Evolutionary conservation across 1,140 invertebrate species (phyloP), one percentile per base, ranked within the genome.

Genomic region (Bombus sibiricus): DNA sequence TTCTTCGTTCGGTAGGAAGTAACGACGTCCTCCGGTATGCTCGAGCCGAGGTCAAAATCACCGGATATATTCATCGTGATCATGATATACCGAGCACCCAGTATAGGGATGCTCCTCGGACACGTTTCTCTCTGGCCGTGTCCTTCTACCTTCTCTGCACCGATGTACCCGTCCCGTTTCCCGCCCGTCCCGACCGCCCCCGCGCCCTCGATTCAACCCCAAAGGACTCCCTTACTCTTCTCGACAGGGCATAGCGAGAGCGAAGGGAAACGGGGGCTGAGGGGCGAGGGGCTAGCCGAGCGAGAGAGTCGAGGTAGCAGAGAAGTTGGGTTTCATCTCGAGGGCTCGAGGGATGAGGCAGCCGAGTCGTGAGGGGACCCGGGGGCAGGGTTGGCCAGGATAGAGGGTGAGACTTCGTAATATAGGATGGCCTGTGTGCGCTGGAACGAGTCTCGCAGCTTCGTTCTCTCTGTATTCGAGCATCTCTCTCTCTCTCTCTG

Each of bases 251-350:
- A 90, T 81, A 85, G 88, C 88, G 88, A 53, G 47, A 53, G 47
- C 47, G 47, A 53, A 53, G 47, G 47, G 47, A 53, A 53, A 53
- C 47, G 47, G 47, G 47, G 47, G 6, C 47, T 53, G 47, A 53
- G 47, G 18, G 18, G 47, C 47, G 47, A 53, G 47, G 47, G 47
- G 47, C 47, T 53, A 22, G 74, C 43, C 41, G 76, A 81, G 86
- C 77, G 74, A 85, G 80, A 81, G 86, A 91, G 89, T 86, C 83
- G 90, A 91, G 13, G 90, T 85, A 89, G 88, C 88, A 83, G 85
- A 93, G 93, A 93, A 93, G 92, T 93, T 92, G 92, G 91, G 93
- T 93, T 94, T 93, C 93, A 94, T 94, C 93, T 94, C 93, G 92
- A 92, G 92, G 93, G 92, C 90, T 93, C 89, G 91, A 86, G 83